phyloP scores from a whole-genome alignment of 53 echinoderm and acorn worm species.

The Holothuria leucospilota region DNA sequence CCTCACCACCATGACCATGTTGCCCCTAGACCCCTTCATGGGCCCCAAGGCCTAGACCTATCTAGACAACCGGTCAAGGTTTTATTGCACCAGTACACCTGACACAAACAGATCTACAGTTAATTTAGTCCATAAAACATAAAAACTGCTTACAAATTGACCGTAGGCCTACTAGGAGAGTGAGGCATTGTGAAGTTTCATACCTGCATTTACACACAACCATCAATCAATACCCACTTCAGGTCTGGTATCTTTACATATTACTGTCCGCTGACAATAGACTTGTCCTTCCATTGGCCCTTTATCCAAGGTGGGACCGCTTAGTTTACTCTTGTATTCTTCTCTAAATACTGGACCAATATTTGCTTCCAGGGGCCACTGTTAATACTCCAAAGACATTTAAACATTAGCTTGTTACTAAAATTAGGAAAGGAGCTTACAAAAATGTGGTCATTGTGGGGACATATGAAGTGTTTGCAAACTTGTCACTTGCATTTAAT shows the following conservation, averaged over 20 bases:
- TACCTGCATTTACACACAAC: slow-evolving; percentile 12
- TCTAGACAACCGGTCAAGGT: too few relatives aligned
- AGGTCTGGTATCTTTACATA: slow-evolving; percentile 22
- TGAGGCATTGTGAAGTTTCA: neutral
- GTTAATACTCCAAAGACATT: neutral
- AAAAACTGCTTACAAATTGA: too few relatives aligned
- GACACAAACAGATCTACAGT: too few relatives aligned
- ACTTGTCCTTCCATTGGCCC: neutral
- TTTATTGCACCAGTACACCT: too few relatives aligned
- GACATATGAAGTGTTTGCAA: slow-evolving; percentile 13
- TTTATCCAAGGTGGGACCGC: too few relatives aligned
- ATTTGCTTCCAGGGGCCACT: slow-evolving; percentile 28
- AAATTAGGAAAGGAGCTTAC: neutral
- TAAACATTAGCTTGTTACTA: neutral
- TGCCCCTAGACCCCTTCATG: too few relatives aligned
- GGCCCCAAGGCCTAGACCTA: too few relatives aligned
- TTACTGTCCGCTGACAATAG: slow-evolving; percentile 1
- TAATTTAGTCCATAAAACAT: too few relatives aligned
- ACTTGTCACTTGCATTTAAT: slow-evolving; percentile 12
- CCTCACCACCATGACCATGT: too few relatives aligned
- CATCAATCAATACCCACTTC: neutral
- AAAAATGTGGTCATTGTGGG: too few relatives aligned
- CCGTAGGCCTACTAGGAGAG: too few relatives aligned
- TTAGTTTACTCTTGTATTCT: neutral
- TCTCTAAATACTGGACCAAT: slow-evolving; percentile 19